A percentile compares a stretch with the other conserved stretches of the same genome.
Conservation (phyloP, 2,888 invertebrate genomes). For the Trachelus stipa region DNA sequence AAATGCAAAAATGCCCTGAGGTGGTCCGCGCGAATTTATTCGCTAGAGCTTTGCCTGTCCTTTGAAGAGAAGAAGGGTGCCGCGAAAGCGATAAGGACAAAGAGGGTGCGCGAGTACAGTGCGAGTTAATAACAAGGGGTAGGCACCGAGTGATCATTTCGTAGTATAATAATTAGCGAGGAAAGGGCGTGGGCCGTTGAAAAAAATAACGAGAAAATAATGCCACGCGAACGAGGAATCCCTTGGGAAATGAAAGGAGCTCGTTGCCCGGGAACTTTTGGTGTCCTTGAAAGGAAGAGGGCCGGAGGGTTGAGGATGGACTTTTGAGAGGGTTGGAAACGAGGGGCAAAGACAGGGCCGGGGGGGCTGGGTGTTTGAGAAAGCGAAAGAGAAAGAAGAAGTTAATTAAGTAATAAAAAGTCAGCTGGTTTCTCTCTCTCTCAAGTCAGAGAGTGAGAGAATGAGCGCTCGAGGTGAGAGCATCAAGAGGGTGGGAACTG, state of each 20-base stretch:
- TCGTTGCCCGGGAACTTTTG: background rate
- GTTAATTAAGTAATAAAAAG: conserved; percentile 64
- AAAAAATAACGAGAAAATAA: conserved; percentile 65
- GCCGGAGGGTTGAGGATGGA: conserved; percentile 17
- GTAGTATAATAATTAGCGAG: conserved; percentile 61
- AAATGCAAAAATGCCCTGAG: background rate
- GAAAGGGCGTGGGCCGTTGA: conserved; percentile 45
- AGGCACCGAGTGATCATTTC: conserved; percentile 53
- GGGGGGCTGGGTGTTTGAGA: background rate
- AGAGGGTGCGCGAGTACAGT: conserved; percentile 18
- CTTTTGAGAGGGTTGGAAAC: conserved; percentile 18
- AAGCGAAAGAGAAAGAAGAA: conserved; percentile 33
- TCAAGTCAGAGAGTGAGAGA: conserved; percentile 13
- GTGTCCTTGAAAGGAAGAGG: background rate
- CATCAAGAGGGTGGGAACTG: conserved; percentile 17
- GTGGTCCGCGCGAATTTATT: background rate
- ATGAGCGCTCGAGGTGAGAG: conserved; percentile 12
- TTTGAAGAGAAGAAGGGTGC: background rate
- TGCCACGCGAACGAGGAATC: conserved; percentile 50
- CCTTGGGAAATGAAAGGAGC: conserved; percentile 25
- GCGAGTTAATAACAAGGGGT: conserved; percentile 45
- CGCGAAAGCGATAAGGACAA: background rate
- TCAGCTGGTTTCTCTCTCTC: conserved; percentile 40
- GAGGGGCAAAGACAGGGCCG: conserved; percentile 25
- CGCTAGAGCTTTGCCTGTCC: background rate